Percentiles rank a stretch among this genome's conserved stretches.
phyloP scores from a whole-genome alignment of 1,140 invertebrate species.

The Epicauta chinensis region DNA sequence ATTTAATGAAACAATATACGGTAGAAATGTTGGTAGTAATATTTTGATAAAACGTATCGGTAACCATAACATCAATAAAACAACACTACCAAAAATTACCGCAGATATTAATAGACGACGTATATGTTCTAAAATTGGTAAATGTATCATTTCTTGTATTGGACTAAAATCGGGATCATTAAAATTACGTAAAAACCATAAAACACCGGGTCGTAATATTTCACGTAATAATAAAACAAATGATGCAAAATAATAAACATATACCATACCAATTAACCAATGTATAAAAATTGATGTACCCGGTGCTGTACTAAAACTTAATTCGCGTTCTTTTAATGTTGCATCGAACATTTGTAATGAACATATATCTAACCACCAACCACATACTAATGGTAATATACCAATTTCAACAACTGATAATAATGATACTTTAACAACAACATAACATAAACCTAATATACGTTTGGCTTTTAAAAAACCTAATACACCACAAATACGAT shows the following conservation, averaged over 20 bases:
- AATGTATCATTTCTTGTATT: constrained; percentile 98
- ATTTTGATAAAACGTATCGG: constrained; percentile 85
- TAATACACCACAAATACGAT: constrained; percentile 68
- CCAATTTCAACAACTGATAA: constrained; percentile 93
- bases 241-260: constrained; percentile 98
- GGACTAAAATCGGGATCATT: constrained; percentile 99
- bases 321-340: constrained; percentile 78
- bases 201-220: constrained; percentile 88
- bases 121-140: constrained; percentile 86
- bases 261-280: constrained; percentile 99
- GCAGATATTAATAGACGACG: constrained; percentile 86
- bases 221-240: constrained; percentile 91
- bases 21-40: constrained; percentile 80
- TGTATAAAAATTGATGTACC: constrained; percentile 97
- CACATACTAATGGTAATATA: constrained; percentile 92
- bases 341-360: constrained; percentile 93
- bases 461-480: constrained; percentile 74
- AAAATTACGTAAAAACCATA: constrained; percentile 95
- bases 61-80: constrained; percentile 93
- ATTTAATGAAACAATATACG: constrained; percentile 80
- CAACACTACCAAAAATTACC: constrained; percentile 93
- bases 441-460: constrained; percentile 89
- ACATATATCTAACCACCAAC: constrained; percentile 99
- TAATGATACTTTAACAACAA: constrained; percentile 94
- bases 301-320: constrained; percentile 80